These are phyloP conservation scores for Hyppa rectilinea DNA, from an alignment of 2,888 invertebrate genomes.

Conservation along the genomic window DNA sequence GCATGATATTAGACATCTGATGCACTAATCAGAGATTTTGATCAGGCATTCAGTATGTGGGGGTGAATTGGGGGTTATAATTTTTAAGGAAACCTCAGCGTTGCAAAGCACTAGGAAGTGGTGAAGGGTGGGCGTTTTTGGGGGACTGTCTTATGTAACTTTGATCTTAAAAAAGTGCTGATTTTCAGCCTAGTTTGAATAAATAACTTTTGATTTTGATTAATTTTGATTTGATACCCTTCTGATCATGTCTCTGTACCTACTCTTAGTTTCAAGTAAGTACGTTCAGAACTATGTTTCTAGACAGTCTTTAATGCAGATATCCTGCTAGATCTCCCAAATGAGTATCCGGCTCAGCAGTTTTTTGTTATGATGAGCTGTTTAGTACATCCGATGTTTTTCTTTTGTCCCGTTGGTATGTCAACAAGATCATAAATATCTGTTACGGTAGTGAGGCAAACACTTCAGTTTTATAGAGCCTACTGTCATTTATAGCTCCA, in stretches of 20 bases:
- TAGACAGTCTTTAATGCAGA: no score
- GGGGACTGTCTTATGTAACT: no score
- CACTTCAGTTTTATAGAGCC: conserved; percentile 54
- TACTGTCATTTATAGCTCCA: conserved; percentile 48
- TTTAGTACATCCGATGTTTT: conserved; percentile 31
- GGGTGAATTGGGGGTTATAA: background rate
- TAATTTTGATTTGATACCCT: no score
- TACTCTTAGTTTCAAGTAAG: background rate
- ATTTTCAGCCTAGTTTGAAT: no score
- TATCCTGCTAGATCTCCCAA: background rate
- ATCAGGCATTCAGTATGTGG: no score
- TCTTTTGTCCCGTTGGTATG: conserved; percentile 43
- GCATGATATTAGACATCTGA: no score
- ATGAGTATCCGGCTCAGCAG: background rate
- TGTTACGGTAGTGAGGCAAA: conserved; percentile 42
- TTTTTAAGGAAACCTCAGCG: background rate
- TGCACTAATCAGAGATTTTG: background rate
- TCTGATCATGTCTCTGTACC: background rate
- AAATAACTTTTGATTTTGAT: no score
- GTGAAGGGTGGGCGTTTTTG: no score
- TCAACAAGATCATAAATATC: conserved; percentile 58
- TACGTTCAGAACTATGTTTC: background rate
- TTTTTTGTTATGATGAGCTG: conserved; percentile 13
- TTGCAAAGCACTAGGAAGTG: no score
- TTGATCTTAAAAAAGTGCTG: no score